A percentile compares a stretch with the other conserved stretches of the same genome.
Evolutionary conservation across 2,113 vertebrate genomes (phyloP).

Genomic region (Stegastes partitus): DNA sequence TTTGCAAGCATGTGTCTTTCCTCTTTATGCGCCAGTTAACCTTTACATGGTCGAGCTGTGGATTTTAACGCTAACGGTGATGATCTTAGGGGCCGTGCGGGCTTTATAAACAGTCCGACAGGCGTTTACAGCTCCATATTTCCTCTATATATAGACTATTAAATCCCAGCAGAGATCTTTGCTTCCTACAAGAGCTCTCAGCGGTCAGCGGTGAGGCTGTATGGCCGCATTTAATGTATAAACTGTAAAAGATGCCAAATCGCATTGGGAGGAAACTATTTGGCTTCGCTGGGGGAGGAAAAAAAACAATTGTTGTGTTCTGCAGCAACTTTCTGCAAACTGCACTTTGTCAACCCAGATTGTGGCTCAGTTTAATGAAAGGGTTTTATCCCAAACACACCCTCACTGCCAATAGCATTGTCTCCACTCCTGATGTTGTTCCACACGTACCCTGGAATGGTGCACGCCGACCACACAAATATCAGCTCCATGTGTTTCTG

Average conservation of each 20-base stretch:
- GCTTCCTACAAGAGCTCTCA: slow-evolving; percentile 20
- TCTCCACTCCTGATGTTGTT: background rate
- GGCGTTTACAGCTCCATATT: slow-evolving; percentile 43
- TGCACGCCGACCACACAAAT: background rate
- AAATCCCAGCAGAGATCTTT: slow-evolving; percentile 36
- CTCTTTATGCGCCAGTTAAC: slow-evolving; percentile 26
- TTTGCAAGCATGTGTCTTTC: slow-evolving; percentile 23
- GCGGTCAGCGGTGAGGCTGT: slow-evolving; percentile 24
- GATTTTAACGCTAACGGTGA: slow-evolving; percentile 31
- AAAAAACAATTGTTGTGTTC: background rate
- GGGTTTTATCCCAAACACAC: background rate
- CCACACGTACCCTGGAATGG: too few relatives aligned
- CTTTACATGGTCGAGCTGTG: slow-evolving; percentile 19
- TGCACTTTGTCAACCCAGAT: background rate
- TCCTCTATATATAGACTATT: slow-evolving; percentile 34
- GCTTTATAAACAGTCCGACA: slow-evolving; percentile 39
- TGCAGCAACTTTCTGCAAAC: too few relatives aligned
- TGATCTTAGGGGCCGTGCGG: background rate
- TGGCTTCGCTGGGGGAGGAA: slow-evolving; percentile 5
- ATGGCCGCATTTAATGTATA: background rate
- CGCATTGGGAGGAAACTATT: slow-evolving; percentile 3
- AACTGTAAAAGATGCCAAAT: slow-evolving; percentile 4
- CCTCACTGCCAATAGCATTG: background rate
- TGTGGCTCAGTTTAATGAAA: background rate
- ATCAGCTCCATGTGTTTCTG: background rate